Percentiles rank a stretch among this genome's conserved stretches.
Conservation (phyloP, 53 echinoderm and acorn worm genomes). For the Zoroaster sp. region DNA sequence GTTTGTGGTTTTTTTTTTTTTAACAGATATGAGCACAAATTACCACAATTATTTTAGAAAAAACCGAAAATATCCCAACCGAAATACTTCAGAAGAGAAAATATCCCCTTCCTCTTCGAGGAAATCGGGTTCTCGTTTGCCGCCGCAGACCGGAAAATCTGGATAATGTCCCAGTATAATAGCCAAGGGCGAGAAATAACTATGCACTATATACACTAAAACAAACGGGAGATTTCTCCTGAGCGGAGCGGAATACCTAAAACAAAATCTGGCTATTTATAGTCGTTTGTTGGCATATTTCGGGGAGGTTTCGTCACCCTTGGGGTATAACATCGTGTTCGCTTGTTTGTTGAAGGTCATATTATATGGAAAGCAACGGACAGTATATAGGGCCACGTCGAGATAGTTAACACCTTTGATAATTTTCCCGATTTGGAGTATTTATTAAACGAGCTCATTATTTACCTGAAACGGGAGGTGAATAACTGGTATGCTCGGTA, state of each 20-base stretch:
- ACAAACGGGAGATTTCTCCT: background rate
- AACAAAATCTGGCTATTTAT: slow-evolving; percentile 4
- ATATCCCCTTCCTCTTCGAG: background rate
- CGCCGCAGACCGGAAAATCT: slow-evolving; percentile 12
- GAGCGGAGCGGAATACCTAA: background rate
- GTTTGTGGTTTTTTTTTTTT: background rate
- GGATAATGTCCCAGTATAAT: background rate
- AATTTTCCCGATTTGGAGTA: too few relatives aligned
- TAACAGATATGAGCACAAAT: too few relatives aligned
- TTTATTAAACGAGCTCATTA: too few relatives aligned
- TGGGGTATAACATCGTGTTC: background rate
- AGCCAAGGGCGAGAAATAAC: slow-evolving; percentile 11
- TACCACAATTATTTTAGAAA: too few relatives aligned
- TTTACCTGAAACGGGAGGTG: too few relatives aligned
- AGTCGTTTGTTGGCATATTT: too few relatives aligned
- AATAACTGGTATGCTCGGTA: too few relatives aligned
- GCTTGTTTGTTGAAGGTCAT: background rate
- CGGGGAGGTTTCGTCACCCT: background rate
- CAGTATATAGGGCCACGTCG: background rate
- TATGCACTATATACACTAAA: background rate
- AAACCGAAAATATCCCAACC: background rate
- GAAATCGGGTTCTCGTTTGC: background rate
- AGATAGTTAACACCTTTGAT: background rate
- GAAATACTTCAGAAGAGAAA: too few relatives aligned
- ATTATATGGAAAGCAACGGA: background rate